A percentile compares a stretch with the other conserved stretches of the same genome.
These are phyloP conservation scores for Chrysomallon squamiferum DNA, from an alignment of 1,140 invertebrate species.

Conservation along the genomic window DNA sequence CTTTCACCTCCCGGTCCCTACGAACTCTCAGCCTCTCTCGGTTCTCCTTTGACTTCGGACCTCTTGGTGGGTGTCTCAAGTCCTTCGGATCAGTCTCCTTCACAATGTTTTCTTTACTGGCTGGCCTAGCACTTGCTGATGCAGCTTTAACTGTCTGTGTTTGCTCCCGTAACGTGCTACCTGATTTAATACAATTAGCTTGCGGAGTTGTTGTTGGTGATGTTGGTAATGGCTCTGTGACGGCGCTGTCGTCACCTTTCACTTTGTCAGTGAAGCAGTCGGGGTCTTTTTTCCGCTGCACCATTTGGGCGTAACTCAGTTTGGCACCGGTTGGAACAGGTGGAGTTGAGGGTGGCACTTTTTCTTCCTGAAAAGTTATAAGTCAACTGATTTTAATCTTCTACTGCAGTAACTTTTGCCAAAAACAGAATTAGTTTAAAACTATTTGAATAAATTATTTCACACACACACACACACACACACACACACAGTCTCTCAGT, in stretches of 20 bases:
- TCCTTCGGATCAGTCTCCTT: slow-evolving; percentile 46
- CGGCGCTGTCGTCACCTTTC: slow-evolving; percentile 22
- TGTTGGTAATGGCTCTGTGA: slow-evolving; percentile 8
- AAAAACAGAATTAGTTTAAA: not conserved
- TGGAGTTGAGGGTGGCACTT: slow-evolving; percentile 20
- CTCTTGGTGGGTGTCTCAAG: slow-evolving; percentile 36
- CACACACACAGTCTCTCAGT: too few species aligned
- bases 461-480: too few species aligned
- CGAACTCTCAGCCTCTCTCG: slow-evolving; percentile 33
- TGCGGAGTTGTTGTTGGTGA: slow-evolving; percentile 1
- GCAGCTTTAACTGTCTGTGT: slow-evolving; percentile 7
- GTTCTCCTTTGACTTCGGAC: slow-evolving; percentile 48
- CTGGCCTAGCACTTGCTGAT: slow-evolving; percentile 9
- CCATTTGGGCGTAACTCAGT: slow-evolving; percentile 85
- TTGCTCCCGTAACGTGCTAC: slow-evolving; percentile 1
- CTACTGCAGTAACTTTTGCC: not conserved
- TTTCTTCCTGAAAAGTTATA: slow-evolving; percentile 30
- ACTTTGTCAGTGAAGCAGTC: slow-evolving; percentile 34
- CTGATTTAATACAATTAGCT: not conserved
- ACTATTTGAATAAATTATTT: too few species aligned
- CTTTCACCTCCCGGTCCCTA: slow-evolving; percentile 30
- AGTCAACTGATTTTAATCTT: slow-evolving; percentile 15
- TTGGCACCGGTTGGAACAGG: slow-evolving; percentile 52
- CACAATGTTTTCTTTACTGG: slow-evolving; percentile 17
- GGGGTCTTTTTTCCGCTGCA: slow-evolving; percentile 72